Conservation (phyloP, 2,888 invertebrate genomes). For the Maniola hyperantus region DNA sequence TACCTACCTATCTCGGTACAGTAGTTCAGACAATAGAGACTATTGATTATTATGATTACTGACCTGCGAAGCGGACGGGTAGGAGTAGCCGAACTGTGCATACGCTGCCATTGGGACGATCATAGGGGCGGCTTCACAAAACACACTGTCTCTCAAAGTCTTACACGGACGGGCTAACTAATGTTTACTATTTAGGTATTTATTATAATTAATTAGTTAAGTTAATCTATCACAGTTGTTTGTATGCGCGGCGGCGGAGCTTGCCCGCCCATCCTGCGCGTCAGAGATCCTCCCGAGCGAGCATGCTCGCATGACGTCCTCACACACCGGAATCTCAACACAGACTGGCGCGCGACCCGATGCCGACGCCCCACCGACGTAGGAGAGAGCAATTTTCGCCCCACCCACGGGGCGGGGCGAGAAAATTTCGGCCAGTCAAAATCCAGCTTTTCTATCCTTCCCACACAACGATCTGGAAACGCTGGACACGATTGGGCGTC, state of each 20-base stretch:
- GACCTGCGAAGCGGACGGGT: conserved; percentile 96
- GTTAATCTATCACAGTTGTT: conserved; percentile 77
- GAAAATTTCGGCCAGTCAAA: conserved; percentile 59
- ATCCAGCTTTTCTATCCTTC: conserved; percentile 64
- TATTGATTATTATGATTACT: conserved; percentile 52
- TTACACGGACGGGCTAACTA: conserved; percentile 63
- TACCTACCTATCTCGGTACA: no score
- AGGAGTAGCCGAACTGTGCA: conserved; percentile 95
- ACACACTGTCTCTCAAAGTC: conserved; percentile 80
- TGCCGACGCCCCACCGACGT: conserved; percentile 76
- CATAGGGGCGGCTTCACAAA: conserved; percentile 81
- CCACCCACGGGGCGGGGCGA: conserved; percentile 66
- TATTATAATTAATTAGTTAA: conserved; percentile 56
- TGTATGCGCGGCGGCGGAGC: conserved; percentile 74
- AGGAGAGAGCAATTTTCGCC: conserved; percentile 68
- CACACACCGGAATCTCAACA: conserved; percentile 73
- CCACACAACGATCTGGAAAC: conserved; percentile 54
- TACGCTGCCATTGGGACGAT: conserved; percentile 88
- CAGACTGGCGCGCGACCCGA: conserved; percentile 79
- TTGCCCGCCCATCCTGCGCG: conserved; percentile 77
- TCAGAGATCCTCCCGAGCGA: conserved; percentile 71
- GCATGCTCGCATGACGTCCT: conserved; percentile 70
- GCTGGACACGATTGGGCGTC: conserved; percentile 57
- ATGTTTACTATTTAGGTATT: conserved; percentile 46
- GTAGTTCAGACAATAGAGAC: no score